A percentile compares a stretch with the other conserved stretches of the same genome.
Conservation (phyloP, 2,888 invertebrate genomes). For the Horisme vitalbata region DNA sequence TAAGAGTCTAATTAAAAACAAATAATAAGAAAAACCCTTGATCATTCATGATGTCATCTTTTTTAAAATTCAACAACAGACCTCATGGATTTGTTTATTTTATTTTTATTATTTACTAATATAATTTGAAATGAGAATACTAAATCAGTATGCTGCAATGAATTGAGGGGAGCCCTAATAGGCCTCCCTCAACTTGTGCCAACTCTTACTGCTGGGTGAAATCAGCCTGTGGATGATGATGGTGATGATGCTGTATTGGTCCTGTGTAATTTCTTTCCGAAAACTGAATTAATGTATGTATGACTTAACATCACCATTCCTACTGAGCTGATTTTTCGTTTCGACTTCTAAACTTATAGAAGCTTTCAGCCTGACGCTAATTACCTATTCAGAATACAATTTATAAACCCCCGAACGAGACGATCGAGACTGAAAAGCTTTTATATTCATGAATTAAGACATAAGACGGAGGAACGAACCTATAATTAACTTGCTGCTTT, state of each 20-base stretch:
- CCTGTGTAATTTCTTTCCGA: no score
- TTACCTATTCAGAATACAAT: constrained; percentile 18
- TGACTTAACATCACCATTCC: neutral
- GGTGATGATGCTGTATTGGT: no score
- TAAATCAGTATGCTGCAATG: no score
- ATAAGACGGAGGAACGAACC: constrained; percentile 13
- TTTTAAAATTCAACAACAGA: no score
- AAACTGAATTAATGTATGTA: no score
- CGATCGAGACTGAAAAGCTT: constrained; percentile 17
- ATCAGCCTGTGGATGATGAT: no score
- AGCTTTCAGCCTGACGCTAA: constrained; percentile 10
- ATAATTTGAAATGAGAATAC: no score
- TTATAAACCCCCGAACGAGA: constrained; percentile 12
- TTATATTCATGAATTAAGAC: constrained; percentile 19
- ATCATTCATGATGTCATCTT: neutral
- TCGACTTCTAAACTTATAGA: constrained; percentile 6
- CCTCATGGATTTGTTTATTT: neutral
- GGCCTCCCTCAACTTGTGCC: no score
- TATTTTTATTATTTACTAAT: neutral
- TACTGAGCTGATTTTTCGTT: constrained; percentile 2
- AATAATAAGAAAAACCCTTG: constrained; percentile 5
- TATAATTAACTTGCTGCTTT: constrained; percentile 13
- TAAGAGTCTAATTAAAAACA: constrained; percentile 7
- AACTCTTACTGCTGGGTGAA: no score
- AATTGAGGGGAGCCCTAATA: no score